phyloP scores from a whole-genome alignment of 2,113 vertebrate genomes.

The Amblyornis subalaris region DNA sequence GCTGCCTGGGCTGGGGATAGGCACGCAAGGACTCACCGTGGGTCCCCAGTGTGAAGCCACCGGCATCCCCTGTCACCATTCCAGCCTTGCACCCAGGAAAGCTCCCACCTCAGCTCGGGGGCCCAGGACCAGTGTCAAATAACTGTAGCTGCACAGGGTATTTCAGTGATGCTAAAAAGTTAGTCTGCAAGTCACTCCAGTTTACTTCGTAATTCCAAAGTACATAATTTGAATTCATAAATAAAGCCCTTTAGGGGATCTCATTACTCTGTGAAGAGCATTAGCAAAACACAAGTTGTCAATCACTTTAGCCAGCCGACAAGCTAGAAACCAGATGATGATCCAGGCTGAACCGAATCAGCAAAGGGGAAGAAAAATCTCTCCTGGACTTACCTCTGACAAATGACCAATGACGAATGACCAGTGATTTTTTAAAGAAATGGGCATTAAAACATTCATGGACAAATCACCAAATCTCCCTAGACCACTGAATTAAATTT shows the following conservation, averaged over 20 bases:
- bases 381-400: not conserved
- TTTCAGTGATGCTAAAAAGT: not conserved
- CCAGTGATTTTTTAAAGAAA: not conserved
- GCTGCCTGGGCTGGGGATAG: not conserved
- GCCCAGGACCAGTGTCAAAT: not conserved
- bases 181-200: slow-evolving; percentile 15
- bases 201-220: slow-evolving; percentile 30
- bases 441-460: not conserved
- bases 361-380: not conserved
- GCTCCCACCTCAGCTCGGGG: fast-evolving
- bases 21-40: not conserved
- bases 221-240: slow-evolving; percentile 47
- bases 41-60: not conserved
- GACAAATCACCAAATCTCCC: not conserved
- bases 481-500: not conserved
- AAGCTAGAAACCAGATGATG: not conserved
- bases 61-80: not conserved
- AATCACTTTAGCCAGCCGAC: not conserved
- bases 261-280: slow-evolving; percentile 30
- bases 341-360: not conserved
- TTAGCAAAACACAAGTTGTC: slow-evolving; percentile 19
- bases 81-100: not conserved
- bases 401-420: fast-evolving
- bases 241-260: slow-evolving; percentile 31
- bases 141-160: not conserved